Evolutionary conservation across 2,888 invertebrate genomes (phyloP), one percentile per base, ranked within the genome.

Genomic region (Scotopteryx bipunctaria): DNA sequence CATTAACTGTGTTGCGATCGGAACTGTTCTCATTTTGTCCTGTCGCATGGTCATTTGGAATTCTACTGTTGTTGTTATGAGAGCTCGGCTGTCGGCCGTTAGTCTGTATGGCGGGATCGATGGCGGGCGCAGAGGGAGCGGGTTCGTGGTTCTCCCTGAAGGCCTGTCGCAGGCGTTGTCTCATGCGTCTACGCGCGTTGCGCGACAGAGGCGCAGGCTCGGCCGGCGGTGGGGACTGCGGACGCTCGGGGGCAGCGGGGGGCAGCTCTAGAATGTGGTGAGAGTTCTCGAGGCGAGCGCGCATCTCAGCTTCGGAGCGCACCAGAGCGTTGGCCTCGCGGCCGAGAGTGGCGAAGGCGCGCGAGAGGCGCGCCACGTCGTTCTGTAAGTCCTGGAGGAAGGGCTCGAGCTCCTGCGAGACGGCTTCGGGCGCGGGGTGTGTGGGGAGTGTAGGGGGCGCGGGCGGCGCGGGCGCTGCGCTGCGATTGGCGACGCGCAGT

Each of bases 401-500:
- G 5, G 82, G 82, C 55, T 81, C 80, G 5, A 83, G 62, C 49
- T 76, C 73, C 40, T 75, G 72, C 0, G 73, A 52, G 33, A 64
- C 61, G 9, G 55, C 57, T 3, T 61, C 44, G 41, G 46, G 25
- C 37, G 56, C 35, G 53, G 5, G 5, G 19, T 19, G n/a, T n/a
- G n/a, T n/a, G n/a, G n/a, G n/a, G n/a, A n/a, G n/a, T n/a, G n/a
- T n/a, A n/a, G n/a, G n/a, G n/a, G n/a, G n/a, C 32, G 29, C 35
- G 21, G 3, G 37, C 14, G 8, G 13, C 11, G 11, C 21, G 8
- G 6, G 9, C 11, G 31, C 65, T 63, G 2, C 66, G 52, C 78
- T 80, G 53, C 88, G 83, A 61, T 71, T 81, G 47, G 89, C 89
- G 49, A 89, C 82, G 49, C 89, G 83, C 56, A 89, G 66, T 16